Evolutionary conservation across 2,113 vertebrate genomes (phyloP).

Genomic region (Otis tarda): DNA sequence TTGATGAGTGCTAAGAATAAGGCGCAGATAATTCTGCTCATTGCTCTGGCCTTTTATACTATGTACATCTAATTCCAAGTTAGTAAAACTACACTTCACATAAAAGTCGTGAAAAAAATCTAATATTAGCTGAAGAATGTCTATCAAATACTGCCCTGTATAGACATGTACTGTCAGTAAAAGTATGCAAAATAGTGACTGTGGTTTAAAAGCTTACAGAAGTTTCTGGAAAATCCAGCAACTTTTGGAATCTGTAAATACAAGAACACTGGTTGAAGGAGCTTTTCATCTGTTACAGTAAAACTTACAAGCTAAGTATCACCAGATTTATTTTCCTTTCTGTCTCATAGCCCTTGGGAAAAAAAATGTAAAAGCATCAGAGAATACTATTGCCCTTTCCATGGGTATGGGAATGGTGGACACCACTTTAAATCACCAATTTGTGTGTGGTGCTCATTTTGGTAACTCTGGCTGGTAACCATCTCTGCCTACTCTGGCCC

Average conservation of each 20-base stretch:
- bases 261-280: neutral
- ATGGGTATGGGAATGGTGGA: too few species aligned
- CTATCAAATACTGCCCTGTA: neutral
- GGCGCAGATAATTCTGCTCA: neutral
- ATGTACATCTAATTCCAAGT: neutral
- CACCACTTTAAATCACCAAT: rapidly evolving
- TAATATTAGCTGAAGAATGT: neutral
- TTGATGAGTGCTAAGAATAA: neutral
- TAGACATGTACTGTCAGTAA: neutral
- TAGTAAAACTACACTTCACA: neutral
- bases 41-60: neutral
- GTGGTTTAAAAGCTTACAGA: neutral
- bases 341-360: neutral
- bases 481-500: neutral
- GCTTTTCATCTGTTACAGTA: neutral
- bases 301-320: neutral
- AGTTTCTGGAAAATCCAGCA: neutral
- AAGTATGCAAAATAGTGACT: neutral
- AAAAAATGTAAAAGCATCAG: neutral
- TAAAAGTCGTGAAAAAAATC: neutral
- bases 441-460: neutral
- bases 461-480: neutral
- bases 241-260: neutral
- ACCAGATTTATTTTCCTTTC: neutral
- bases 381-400: neutral